phyloP scores from a whole-genome alignment of 2,113 vertebrate species.

The Cervus canadensis region DNA sequence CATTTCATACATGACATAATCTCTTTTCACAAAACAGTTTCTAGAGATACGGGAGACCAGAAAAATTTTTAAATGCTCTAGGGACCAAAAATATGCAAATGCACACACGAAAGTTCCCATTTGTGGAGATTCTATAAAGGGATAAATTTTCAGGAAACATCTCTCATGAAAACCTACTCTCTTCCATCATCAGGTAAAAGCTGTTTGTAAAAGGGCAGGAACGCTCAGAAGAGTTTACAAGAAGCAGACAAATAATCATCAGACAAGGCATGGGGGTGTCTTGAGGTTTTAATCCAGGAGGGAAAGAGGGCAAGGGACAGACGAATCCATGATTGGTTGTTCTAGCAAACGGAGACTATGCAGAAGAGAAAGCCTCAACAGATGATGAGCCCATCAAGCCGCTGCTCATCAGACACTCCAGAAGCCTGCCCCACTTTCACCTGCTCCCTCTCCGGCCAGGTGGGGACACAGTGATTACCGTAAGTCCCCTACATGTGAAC shows the following conservation, averaged over 20 bases:
- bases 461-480: not conserved
- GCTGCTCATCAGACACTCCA: not conserved
- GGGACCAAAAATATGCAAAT: not conserved
- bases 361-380: not conserved
- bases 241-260: not conserved
- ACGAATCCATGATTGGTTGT: not conserved
- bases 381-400: not conserved
- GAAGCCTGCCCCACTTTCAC: not conserved
- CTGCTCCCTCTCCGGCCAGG: not conserved
- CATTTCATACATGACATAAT: not conserved
- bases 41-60: not conserved
- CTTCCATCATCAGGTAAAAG: not conserved
- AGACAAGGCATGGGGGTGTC: not conserved
- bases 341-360: not conserved
- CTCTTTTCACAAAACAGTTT: not conserved
- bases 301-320: not conserved
- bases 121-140: not conserved
- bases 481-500: not conserved
- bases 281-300: not conserved
- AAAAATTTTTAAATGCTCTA: not conserved
- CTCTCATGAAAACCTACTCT: not conserved
- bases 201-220: not conserved
- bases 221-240: not conserved
- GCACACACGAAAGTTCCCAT: fast-evolving
- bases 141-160: not conserved